Evolutionary conservation across 2,797 vertebrate species (phyloP).

Genomic region (Lagorchestes hirsutus): DNA sequence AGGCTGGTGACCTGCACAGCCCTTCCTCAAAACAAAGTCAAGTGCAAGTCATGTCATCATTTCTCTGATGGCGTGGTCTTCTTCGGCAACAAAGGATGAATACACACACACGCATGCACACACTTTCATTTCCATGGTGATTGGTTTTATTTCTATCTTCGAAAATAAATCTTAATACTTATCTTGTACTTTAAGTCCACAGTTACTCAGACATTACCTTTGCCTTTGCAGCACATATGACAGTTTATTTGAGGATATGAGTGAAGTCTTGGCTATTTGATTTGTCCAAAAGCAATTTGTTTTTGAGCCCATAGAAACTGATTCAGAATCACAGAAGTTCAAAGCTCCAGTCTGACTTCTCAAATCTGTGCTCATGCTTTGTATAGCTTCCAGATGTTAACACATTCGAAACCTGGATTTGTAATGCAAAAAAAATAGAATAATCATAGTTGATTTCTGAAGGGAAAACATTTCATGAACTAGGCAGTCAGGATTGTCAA

Average conservation of each 20-base stretch:
- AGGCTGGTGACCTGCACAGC: too few relatives aligned
- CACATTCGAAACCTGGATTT: not conserved
- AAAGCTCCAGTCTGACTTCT: not conserved
- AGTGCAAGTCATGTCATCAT: too few relatives aligned
- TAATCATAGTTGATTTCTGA: not conserved
- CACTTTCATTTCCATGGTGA: too few relatives aligned
- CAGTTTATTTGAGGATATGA: not conserved
- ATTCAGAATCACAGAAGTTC: not conserved
- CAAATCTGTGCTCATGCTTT: not conserved
- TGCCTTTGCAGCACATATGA: not conserved
- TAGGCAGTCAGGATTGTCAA: not conserved
- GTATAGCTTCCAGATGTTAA: not conserved
- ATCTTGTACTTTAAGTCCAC: too few relatives aligned
- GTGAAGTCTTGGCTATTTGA: not conserved
- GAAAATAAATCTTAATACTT: not conserved
- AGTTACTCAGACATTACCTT: not conserved
- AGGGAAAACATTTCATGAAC: not conserved
- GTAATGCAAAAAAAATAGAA: not conserved
- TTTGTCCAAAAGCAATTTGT: not conserved
- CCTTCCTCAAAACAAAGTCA: too few relatives aligned
- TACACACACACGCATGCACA: too few relatives aligned
- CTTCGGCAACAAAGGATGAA: too few relatives aligned
- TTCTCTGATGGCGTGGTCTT: too few relatives aligned
- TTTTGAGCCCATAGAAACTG: not conserved
- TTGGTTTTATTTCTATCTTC: not conserved